Base-by-base conservation (phyloP, 2,888 invertebrate species). In the Drosophila robusta region DNA sequence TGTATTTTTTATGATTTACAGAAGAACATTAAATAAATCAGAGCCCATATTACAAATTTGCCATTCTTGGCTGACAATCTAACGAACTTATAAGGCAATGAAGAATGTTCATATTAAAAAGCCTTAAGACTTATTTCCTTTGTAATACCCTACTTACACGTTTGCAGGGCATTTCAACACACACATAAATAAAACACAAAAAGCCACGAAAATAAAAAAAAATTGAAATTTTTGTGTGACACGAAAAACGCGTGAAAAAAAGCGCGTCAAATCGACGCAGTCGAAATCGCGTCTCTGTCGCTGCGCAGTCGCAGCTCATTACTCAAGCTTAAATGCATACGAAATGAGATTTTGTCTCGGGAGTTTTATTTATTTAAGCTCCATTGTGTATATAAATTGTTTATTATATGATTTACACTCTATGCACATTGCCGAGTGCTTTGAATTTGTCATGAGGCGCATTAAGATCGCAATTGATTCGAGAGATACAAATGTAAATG, bases 291-390 rank as follows among this genome's bases (percentile, higher is more conserved):
- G 32, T 38, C 39, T 52, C 64, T 2, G 69, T 36, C 26, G 54
- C 36, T 8, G 70, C 66, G 49, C 47, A n/a, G 63, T 55, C 69
- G 66, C 60, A 62, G 72, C 72, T 78, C 72, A 80, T 82, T 79
- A 82, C 63, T 70, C 70, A 80, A 73, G 83, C 80, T 90, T 85
- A 90, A 90, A 85, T 87, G 89, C 90, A 89, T 90, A 90, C 77
- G 76, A 86, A 89, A 90, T 85, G 88, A 89, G 84, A 65, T 72
- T 73, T 76, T 75, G 75, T 82, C 72, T 80, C 69, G 64, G 57
- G 26, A 67, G 64, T 70, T 71, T 78, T 71, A 74, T 69, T 79
- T 79, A 79, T 74, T 74, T 66, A 63, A 71, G 66, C 73, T 67
- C 38, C 67, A 77, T 74, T 74, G 60, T 71, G 58, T 66, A n/a